Base-by-base conservation (phyloP, 2,113 vertebrate species). In the Elanus axillaris region DNA sequence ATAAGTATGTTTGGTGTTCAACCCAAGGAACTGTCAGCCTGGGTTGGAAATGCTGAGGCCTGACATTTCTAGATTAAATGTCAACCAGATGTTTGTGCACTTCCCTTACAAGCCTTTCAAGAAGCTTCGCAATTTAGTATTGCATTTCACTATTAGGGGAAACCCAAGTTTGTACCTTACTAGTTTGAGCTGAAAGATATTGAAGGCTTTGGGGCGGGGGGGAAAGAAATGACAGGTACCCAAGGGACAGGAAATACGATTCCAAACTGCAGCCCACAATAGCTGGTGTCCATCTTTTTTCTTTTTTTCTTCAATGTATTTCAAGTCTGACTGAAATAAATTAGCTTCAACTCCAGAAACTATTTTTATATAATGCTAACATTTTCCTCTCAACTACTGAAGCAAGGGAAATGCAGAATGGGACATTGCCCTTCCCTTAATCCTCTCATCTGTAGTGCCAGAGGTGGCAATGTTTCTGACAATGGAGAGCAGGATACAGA, bases 1-100 rank as follows among this genome's bases (percentile, higher is more conserved):
- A 19, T 68, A 95, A 94, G 66, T 50, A 38, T 27, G 3, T 95
- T 76, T 90, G 59, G 84, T 95, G 88, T 48, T 95, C 86, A 73
- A 89, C 89, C 83, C 90, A 91, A 95, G 92, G 73, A 93, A 42
- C 67, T 94, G 94, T 94, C 91, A 97, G 63, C 50, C 67, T 82
- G 69, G 47, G 40, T 75, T 97, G 96, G 94, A 97, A 97, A 78
- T 95, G 92, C 87, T 88, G 72, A 96, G 73, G 86, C 67, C 74
- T 95, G 90, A 90, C 75, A 82, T 90, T 97, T 97, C 94, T 94
- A 95, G 78, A 92, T 96, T 86, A 98, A 96, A 94, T 98, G 80
- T 97, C 93, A 96, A 94, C 80, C 94, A 96, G 89, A 97, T 95
- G 94, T 97, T 66, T 47, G 52, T 34, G 5, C 76, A 86, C 55